Conservation (phyloP, 2,113 vertebrate genomes). For the Platichthys stellatus region DNA sequence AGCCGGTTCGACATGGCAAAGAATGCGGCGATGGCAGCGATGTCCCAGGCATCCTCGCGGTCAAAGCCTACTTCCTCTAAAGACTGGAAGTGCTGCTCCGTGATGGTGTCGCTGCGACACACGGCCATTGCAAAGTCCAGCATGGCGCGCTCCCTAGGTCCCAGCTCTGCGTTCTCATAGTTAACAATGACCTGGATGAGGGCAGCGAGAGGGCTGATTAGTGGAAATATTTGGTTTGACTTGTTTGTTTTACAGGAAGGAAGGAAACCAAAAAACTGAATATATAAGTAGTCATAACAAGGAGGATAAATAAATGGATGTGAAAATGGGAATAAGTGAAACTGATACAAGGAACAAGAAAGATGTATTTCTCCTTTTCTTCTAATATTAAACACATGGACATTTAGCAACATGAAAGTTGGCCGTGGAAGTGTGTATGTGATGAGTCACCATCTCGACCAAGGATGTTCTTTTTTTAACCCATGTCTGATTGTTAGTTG, state of each 20-base stretch:
- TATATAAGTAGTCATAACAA: too few species aligned
- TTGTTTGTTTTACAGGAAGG: too few species aligned
- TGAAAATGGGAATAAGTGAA: too few species aligned
- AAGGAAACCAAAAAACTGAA: background rate
- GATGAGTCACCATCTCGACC: too few species aligned
- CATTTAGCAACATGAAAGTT: too few species aligned
- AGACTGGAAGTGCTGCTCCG: constrained; percentile 83
- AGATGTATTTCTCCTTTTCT: too few species aligned
- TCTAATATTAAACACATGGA: too few species aligned
- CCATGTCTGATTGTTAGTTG: too few species aligned
- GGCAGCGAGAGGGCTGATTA: background rate
- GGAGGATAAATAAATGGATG: too few species aligned
- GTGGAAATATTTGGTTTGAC: background rate
- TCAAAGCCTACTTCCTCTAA: constrained; percentile 86
- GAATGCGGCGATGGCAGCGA: constrained; percentile 85
- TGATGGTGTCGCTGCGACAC: constrained; percentile 84
- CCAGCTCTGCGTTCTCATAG: constrained; percentile 83
- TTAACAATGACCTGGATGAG: constrained; percentile 83
- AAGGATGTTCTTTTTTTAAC: too few species aligned
- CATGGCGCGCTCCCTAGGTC: constrained; percentile 81
- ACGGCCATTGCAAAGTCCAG: constrained; percentile 87
- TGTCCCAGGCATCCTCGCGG: constrained; percentile 88
- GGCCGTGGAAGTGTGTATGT: too few species aligned
- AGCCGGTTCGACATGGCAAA: constrained; percentile 88
- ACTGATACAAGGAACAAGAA: too few species aligned